Percentiles rank a stretch among this genome's conserved stretches.
Conservation (phyloP, 2,888 invertebrate species). For the Mythimna vitellina region DNA sequence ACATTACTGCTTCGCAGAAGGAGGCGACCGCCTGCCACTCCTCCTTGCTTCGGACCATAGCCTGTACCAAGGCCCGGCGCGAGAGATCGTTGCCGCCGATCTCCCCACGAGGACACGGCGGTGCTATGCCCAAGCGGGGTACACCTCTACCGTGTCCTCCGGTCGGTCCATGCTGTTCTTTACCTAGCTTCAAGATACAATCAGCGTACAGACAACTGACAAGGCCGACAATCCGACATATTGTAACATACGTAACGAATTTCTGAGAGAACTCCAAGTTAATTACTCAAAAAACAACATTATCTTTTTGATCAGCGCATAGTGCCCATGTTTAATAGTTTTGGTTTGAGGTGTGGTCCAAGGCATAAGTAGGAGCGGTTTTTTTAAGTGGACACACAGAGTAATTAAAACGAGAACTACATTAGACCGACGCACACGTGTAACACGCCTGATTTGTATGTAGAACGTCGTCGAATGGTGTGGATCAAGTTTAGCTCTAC, state of each 20-base stretch:
- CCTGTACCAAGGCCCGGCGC: no score
- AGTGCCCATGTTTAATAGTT: conserved; percentile 72
- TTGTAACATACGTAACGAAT: conserved; percentile 52
- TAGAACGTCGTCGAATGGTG: no score
- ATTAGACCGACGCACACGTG: no score
- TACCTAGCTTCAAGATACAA: conserved; percentile 21
- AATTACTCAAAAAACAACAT: conserved; percentile 78
- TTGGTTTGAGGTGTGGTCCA: conserved; percentile 54
- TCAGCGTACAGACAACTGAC: conserved; percentile 17
- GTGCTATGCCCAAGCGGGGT: no score
- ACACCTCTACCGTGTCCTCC: no score
- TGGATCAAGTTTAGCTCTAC: no score
- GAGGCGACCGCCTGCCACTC: no score
- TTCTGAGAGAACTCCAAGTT: conserved; percentile 66
- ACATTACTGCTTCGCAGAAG: no score
- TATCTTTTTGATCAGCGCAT: conserved; percentile 75
- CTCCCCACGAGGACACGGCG: no score
- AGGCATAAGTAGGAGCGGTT: conserved; percentile 63
- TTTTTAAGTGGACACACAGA: background rate
- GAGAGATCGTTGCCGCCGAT: no score
- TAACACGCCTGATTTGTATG: no score
- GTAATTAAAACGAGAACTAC: background rate
- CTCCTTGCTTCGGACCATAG: no score
- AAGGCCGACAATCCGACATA: conserved; percentile 29
- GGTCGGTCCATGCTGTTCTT: background rate